Percentiles rank a stretch among this genome's conserved stretches.
These are phyloP conservation scores for Argyra leucocephala DNA, from an alignment of 2,888 invertebrate genomes.

Conservation along the genomic window DNA sequence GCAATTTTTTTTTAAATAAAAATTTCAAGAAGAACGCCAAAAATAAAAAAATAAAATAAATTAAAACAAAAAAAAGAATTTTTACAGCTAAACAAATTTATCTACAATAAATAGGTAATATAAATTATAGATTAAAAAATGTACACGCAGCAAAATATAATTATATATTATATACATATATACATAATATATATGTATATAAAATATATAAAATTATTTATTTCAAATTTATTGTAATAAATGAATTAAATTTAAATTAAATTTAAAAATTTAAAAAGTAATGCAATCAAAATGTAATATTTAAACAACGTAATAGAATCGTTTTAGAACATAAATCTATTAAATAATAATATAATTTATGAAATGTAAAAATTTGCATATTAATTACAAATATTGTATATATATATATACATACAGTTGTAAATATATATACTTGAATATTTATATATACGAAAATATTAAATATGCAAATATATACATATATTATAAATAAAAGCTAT, in stretches of 20 bases:
- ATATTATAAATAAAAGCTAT: constrained; percentile 2
- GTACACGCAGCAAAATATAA: neutral
- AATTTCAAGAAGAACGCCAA: neutral
- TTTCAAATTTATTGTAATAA: neutral
- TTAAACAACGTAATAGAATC: neutral
- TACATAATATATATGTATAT: neutral
- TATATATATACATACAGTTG: no score
- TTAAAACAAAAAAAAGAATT: neutral
- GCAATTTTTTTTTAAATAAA: neutral
- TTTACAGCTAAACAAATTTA: constrained; percentile 6
- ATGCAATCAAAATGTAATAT: constrained; percentile 3
- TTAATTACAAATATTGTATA: no score
- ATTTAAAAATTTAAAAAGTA: neutral
- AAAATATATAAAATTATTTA: no score
- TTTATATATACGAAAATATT: neutral
- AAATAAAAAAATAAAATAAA: neutral
- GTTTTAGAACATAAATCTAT: constrained; percentile 5
- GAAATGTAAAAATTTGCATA: no score
- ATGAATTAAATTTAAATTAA: neutral
- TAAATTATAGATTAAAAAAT: neutral
- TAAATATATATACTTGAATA: neutral
- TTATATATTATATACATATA: neutral
- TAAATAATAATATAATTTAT: constrained; percentile 7
- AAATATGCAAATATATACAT: neutral
- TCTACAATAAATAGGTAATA: neutral